A percentile compares a stretch with the other conserved stretches of the same genome.
Evolutionary conservation across 2,797 vertebrate genomes (phyloP).

Genomic region (Galago senegalensis): DNA sequence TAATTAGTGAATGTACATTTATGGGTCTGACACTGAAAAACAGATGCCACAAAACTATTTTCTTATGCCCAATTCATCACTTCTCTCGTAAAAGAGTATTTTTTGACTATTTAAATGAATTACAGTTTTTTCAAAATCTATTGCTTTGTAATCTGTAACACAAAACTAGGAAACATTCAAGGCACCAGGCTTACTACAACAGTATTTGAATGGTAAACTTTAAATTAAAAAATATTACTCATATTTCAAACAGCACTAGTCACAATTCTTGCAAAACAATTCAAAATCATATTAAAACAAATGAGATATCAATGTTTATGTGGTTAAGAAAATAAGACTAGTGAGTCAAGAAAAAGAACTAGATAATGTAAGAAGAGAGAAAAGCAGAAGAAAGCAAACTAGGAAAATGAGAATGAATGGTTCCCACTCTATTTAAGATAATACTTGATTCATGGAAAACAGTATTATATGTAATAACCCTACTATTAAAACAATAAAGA

Average conservation of each 20-base stretch:
- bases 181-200: background rate
- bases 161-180: slow-evolving; percentile 23
- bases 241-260: slow-evolving; percentile 44
- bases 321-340: slow-evolving; percentile 52
- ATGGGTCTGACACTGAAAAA: background rate
- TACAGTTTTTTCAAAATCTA: background rate
- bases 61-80: background rate
- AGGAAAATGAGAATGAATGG: background rate
- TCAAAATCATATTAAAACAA: slow-evolving; percentile 52
- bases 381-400: background rate
- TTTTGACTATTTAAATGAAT: slow-evolving; percentile 16
- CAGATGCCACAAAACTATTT: background rate
- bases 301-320: background rate
- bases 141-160: slow-evolving; percentile 10
- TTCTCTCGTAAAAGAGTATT: slow-evolving; percentile 13
- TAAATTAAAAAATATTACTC: slow-evolving; percentile 59
- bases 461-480: background rate
- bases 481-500: slow-evolving; percentile 25
- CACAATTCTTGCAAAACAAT: slow-evolving; percentile 2
- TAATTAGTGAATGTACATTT: background rate
- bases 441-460: background rate
- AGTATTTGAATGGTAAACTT: background rate
- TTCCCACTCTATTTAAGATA: slow-evolving; percentile 25
- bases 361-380: background rate
- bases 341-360: slow-evolving; percentile 1